Evolutionary conservation across 2,888 invertebrate species (phyloP).

Genomic region (Gasteruption jaculator): DNA sequence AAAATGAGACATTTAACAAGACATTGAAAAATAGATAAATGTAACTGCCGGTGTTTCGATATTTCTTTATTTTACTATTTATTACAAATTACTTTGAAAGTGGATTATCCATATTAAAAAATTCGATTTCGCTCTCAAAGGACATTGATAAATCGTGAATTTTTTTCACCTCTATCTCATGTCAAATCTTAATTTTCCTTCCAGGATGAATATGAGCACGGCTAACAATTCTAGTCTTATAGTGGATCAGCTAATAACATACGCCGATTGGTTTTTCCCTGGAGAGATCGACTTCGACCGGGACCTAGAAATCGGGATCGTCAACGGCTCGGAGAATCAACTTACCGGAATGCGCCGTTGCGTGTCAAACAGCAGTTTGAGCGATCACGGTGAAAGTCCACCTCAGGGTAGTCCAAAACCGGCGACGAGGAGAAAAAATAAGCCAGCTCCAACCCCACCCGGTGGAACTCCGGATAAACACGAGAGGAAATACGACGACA

Average conservation of each 20-base stretch:
- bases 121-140: too few species aligned
- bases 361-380: slow-evolving; percentile 65
- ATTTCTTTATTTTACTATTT: not conserved
- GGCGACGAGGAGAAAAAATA: slow-evolving; percentile 68
- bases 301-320: slow-evolving; percentile 43
- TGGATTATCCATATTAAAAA: too few species aligned
- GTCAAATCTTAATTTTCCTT: slow-evolving; percentile 19
- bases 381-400: slow-evolving; percentile 66
- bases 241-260: slow-evolving; percentile 77
- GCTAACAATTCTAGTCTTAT: slow-evolving; percentile 79
- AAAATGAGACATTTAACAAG: too few species aligned
- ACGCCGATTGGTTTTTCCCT: slow-evolving; percentile 79
- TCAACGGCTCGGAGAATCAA: slow-evolving; percentile 40
- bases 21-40: too few species aligned
- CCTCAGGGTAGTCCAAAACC: slow-evolving; percentile 71
- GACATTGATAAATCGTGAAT: too few species aligned
- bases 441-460: slow-evolving; percentile 71
- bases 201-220: slow-evolving; percentile 72
- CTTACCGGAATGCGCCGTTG: slow-evolving; percentile 52
- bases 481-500: slow-evolving; percentile 39
- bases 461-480: slow-evolving; percentile 51
- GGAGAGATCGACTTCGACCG: slow-evolving; percentile 71
- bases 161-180: slow-evolving; percentile 4
- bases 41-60: too few species aligned
- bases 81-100: too few species aligned